Percentiles rank a stretch among this genome's conserved stretches.
These are phyloP conservation scores for Gerris lacustris DNA, from an alignment of 2,888 invertebrate genomes.

Conservation along the genomic window DNA sequence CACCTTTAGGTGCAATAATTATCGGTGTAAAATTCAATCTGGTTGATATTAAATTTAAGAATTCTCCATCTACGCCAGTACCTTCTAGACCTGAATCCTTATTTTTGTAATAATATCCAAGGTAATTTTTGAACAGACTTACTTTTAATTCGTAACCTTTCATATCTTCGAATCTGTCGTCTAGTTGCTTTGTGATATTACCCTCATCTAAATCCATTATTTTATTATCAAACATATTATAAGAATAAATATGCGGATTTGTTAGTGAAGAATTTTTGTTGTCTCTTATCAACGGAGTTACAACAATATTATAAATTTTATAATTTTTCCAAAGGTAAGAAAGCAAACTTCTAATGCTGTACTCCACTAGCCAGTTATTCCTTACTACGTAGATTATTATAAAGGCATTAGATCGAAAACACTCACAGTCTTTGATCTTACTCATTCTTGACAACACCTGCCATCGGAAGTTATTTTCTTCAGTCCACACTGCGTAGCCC, in stretches of 20 bases:
- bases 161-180: neutral
- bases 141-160: neutral
- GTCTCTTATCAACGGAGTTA: neutral
- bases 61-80: neutral
- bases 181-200: neutral
- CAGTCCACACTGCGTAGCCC: neutral
- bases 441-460: neutral
- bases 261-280: neutral
- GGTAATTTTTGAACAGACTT: neutral
- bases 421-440: neutral
- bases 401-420: neutral
- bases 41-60: neutral
- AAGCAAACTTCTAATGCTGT: neutral
- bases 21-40: neutral
- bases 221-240: neutral
- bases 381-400: neutral
- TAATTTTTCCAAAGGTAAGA: neutral
- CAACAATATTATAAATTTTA: neutral
- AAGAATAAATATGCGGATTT: neutral
- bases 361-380: neutral
- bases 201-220: neutral
- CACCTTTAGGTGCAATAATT: neutral
- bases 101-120: neutral
- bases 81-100: neutral
- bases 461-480: neutral